Evolutionary conservation across 2,888 invertebrate genomes (phyloP), one percentile per base, ranked within the genome.

Genomic region (Aspidapion aeneum): DNA sequence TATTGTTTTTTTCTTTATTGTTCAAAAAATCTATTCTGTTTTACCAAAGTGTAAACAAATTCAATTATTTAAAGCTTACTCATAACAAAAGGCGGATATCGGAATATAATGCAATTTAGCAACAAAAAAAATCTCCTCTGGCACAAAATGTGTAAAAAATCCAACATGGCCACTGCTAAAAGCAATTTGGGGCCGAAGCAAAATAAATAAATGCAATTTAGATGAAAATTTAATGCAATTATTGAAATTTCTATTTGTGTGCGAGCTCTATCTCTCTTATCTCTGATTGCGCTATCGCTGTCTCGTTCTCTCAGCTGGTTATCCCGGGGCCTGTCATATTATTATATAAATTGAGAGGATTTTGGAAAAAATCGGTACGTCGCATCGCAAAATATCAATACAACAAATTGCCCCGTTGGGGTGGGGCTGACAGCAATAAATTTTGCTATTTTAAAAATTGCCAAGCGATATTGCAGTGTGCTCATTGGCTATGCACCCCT

Each of bases 371-470:
- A 7, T 35, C 35, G 35, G 35, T 35, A 12, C 35, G 35, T 35
- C 35, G 52, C 52, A 19, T 17, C 7, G 52, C 56, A 20, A 56
- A 20, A 56, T 56, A 56, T 56, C 56, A 56, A 56, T 55, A 64
- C 64, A 64, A 64, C 62, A 66, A 66, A 66, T 64, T 64, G 22
- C 20, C 21, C 35, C 19, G 19, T 3, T 21, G 49, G 67, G 67
- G 67, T 62, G 67, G 64, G 67, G 67, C 50, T 16, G 18, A 18
- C 16, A 17, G 63, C 64, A 61, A 66, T 66, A 66, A 66, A 66
- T 66, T 66, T 61, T 63, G 64, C 61, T 64, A 58, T 68, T 66
- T 66, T 65, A 66, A 69, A 70, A 63, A 66, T 56, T 7, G 52
- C 18, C 65, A 65, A 64, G 68, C 63, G 57, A 63, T 64, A 67